Conservation (phyloP, 1,140 invertebrate species). For the Cherax quadricarinatus region DNA sequence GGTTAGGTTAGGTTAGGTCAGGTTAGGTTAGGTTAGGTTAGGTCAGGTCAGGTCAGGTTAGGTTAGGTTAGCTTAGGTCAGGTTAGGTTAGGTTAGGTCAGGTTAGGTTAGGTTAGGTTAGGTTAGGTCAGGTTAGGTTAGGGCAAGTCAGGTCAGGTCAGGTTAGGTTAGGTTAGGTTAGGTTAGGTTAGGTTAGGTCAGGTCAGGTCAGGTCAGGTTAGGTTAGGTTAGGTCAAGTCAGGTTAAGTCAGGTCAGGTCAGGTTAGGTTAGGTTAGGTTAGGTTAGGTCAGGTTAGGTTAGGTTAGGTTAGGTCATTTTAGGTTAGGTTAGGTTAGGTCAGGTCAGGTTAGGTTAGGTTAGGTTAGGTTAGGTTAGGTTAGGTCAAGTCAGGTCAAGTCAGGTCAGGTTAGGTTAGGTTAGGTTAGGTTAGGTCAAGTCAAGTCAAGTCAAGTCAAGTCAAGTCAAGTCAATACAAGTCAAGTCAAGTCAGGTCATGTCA, state of each 20-base stretch:
- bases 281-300: slow-evolving; percentile 2
- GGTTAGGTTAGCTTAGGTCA: too few relatives aligned
- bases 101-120: too few relatives aligned
- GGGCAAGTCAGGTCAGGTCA: too few relatives aligned
- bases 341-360: background rate
- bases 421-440: background rate
- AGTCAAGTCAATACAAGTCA: background rate
- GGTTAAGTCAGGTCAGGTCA: slow-evolving; percentile 3
- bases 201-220: background rate
- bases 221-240: slow-evolving; percentile 7
- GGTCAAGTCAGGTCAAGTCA: background rate
- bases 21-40: too few relatives aligned
- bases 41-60: too few relatives aligned
- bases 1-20: too few relatives aligned
- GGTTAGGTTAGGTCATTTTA: background rate
- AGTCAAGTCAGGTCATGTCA: too few relatives aligned
- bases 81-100: too few relatives aligned
- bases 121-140: too few relatives aligned
- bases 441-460: background rate
- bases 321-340: slow-evolving; percentile 11
- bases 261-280: slow-evolving; percentile 13
- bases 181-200: background rate
- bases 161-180: too few relatives aligned
- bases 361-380: background rate
- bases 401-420: background rate